These are phyloP conservation scores for Diogma glabrata DNA, from an alignment of 2,888 invertebrate genomes.

Conservation along the genomic window DNA sequence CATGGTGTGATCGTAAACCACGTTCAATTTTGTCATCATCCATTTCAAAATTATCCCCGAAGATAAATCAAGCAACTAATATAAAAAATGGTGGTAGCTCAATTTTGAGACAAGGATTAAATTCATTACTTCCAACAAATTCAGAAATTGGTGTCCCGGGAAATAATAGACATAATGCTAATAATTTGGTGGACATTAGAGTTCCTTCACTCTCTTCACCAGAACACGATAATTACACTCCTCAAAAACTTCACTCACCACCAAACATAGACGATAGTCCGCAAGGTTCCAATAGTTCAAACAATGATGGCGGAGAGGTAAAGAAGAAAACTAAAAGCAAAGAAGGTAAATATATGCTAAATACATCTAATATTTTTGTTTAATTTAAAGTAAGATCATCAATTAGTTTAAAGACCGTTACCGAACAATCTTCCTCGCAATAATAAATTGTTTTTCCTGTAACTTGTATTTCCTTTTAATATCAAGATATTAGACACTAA, in stretches of 20 bases:
- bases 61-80: slow-evolving; percentile 32
- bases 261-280: slow-evolving; percentile 30
- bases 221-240: slow-evolving; percentile 39
- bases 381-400: no score
- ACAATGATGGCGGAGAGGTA: slow-evolving; percentile 37
- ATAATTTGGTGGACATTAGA: slow-evolving; percentile 28
- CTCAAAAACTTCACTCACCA: slow-evolving; percentile 33
- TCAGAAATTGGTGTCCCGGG: slow-evolving; percentile 29
- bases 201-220: slow-evolving; percentile 30
- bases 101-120: slow-evolving; percentile 31
- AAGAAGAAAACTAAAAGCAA: slow-evolving; percentile 35
- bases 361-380: no score
- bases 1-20: slow-evolving; percentile 29
- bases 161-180: slow-evolving; percentile 17
- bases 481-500: no score
- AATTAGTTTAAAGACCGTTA: no score
- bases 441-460: no score
- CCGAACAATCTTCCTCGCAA: no score
- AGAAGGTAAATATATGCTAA: no score
- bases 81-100: slow-evolving; percentile 17
- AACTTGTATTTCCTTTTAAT: no score
- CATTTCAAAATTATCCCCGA: slow-evolving; percentile 35
- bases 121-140: slow-evolving; percentile 34
- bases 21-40: slow-evolving; percentile 27
- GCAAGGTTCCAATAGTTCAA: slow-evolving; percentile 42